Conservation (phyloP, 2,797 vertebrate genomes). For the Spinus pinus region DNA sequence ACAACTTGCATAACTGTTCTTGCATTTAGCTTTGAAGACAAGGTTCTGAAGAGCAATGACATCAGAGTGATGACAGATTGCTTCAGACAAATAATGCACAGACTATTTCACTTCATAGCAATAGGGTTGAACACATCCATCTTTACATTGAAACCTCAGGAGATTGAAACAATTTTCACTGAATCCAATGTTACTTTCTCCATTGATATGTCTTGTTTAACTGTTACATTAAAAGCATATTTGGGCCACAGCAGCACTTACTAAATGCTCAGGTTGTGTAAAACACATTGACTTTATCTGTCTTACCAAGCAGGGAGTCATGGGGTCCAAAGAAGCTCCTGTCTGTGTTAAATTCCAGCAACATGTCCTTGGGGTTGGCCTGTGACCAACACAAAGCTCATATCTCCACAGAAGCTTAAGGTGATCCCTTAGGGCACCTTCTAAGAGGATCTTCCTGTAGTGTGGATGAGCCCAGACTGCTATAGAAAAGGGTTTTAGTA, state of each 20-base stretch:
- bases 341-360: neutral
- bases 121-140: neutral
- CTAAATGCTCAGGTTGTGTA: conserved; percentile 11
- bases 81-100: neutral
- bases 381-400: neutral
- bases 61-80: neutral
- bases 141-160: neutral
- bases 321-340: neutral
- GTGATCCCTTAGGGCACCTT: neutral
- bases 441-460: neutral
- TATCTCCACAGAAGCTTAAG: neutral
- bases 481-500: neutral
- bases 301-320: neutral
- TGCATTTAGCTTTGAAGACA: neutral
- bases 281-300: neutral
- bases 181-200: neutral
- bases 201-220: conserved; percentile 8
- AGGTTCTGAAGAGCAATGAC: neutral
- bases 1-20: neutral
- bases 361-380: neutral
- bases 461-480: neutral
- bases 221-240: neutral
- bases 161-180: neutral
- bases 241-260: neutral
- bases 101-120: neutral